phyloP scores from a whole-genome alignment of 2,888 invertebrate genomes.

The Brenthis ino region DNA sequence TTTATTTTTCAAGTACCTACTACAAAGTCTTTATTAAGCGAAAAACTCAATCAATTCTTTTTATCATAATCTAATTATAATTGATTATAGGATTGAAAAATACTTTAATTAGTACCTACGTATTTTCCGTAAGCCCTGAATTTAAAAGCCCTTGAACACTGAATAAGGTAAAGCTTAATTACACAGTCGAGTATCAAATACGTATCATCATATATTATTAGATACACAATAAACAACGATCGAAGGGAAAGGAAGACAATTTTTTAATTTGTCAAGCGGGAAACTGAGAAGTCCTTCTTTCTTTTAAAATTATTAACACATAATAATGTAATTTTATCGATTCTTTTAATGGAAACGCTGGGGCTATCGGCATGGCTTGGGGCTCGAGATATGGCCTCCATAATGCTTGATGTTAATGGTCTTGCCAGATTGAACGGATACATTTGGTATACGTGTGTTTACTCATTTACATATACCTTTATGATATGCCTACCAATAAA shows the following conservation, averaged over 20 bases:
- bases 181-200: constrained; percentile 11
- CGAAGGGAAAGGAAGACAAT: constrained; percentile 53
- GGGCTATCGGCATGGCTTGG: constrained; percentile 68
- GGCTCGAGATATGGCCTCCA: constrained; percentile 68
- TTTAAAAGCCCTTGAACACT: constrained; percentile 37
- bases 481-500: constrained; percentile 36
- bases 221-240: constrained; percentile 49
- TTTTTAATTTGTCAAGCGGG: constrained; percentile 65
- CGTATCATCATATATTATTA: constrained; percentile 20
- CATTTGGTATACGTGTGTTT: constrained; percentile 28
- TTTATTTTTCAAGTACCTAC: too few relatives aligned
- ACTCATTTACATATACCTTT: constrained; percentile 35
- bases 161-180: constrained; percentile 60
- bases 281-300: constrained; percentile 60
- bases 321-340: constrained; percentile 81
- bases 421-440: constrained; percentile 48
- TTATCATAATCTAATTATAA: too few relatives aligned
- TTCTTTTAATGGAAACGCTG: constrained; percentile 78
- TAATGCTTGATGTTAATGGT: constrained; percentile 76
- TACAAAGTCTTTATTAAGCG: too few relatives aligned
- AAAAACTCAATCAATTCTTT: too few relatives aligned
- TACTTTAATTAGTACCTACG: too few relatives aligned
- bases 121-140: constrained; percentile 34
- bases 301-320: constrained; percentile 80
- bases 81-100: too few relatives aligned